Evolutionary conservation across 2,797 vertebrate genomes (phyloP).

Genomic region (Helicolenus hilgendorfi): DNA sequence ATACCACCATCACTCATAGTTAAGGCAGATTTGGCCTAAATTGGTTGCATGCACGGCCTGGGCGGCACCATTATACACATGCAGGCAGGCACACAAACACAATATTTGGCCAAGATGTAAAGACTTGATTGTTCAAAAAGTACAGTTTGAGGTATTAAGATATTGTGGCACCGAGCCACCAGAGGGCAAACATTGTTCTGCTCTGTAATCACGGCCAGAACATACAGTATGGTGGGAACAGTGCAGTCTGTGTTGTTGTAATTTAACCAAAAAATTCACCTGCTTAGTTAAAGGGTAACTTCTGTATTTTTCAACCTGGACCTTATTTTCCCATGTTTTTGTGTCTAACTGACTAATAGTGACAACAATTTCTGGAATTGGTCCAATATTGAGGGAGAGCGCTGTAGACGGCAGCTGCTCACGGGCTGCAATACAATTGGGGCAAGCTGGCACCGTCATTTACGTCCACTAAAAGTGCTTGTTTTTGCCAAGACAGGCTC

Average conservation of each 20-base stretch:
- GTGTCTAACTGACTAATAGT: not conserved
- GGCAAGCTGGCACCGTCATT: not conserved
- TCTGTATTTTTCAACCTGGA: not conserved
- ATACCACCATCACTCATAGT: constrained; percentile 79
- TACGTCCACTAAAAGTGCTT: not conserved
- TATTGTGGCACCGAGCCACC: constrained; percentile 41
- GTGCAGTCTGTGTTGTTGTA: not conserved
- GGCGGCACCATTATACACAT: constrained; percentile 52
- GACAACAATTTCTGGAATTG: not conserved
- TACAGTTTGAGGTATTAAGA: constrained; percentile 36
- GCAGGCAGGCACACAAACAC: constrained; percentile 37
- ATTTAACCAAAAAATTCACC: constrained; percentile 8
- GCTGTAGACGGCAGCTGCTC: not conserved
- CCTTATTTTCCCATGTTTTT: not conserved
- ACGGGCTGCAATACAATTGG: not conserved
- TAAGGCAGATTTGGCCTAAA: constrained; percentile 74
- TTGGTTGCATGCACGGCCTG: constrained; percentile 77
- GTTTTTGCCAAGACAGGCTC: not conserved
- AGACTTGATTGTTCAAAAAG: constrained; percentile 43
- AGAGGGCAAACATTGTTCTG: constrained; percentile 26
- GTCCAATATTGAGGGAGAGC: not conserved
- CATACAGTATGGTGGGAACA: constrained; percentile 7
- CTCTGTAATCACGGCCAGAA: constrained; percentile 35
- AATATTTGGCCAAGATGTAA: constrained; percentile 37
- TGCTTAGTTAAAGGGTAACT: not conserved